Evolutionary conservation across 2,113 vertebrate species (phyloP), one percentile per base, ranked within the genome.

Genomic region (Pseudorhombus dupliciocellatus): DNA sequence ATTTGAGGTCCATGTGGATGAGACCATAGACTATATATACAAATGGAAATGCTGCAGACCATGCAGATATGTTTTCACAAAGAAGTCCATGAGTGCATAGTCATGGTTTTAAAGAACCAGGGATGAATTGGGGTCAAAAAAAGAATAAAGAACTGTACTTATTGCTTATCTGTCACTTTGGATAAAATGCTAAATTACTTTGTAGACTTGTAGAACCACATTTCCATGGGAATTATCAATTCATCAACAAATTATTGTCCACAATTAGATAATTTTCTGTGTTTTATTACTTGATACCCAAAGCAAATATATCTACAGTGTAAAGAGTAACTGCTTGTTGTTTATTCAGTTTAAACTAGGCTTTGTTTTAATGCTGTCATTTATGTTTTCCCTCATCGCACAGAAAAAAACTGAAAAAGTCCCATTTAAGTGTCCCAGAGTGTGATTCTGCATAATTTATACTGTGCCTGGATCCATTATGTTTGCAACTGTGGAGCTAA

Each of bases 111-210:
- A n/a, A 70, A 73, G 46, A 83, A 25, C 21, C 20, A 20, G 48
- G 71, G 84, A 86, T 70, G 60, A 78, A 79, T 53, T 34, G 21
- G 50, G 52, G 22, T 44, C 40, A 44, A 44, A 16, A 42, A 40
- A 40, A 7, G 9, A 75, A 84, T 75, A 87, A 81, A 79, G 70
- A 70, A 8, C 72, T 42, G 37, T n/a, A n/a, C n/a, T n/a, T n/a
- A n/a, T n/a, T n/a, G n/a, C n/a, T n/a, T n/a, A n/a, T n/a, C n/a
- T n/a, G n/a, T n/a, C n/a, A n/a, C n/a, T n/a, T n/a, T n/a, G n/a
- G n/a, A n/a, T n/a, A n/a, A n/a, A n/a, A n/a, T n/a, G n/a, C n/a
- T n/a, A n/a, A n/a, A n/a, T n/a, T n/a, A n/a, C n/a, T n/a, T n/a
- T n/a, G n/a, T n/a, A n/a, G n/a, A n/a, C n/a, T n/a, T n/a, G n/a